Percentiles rank a stretch among this genome's conserved stretches.
phyloP scores from a whole-genome alignment of 2,113 vertebrate genomes.

The Phycodurus eques region DNA sequence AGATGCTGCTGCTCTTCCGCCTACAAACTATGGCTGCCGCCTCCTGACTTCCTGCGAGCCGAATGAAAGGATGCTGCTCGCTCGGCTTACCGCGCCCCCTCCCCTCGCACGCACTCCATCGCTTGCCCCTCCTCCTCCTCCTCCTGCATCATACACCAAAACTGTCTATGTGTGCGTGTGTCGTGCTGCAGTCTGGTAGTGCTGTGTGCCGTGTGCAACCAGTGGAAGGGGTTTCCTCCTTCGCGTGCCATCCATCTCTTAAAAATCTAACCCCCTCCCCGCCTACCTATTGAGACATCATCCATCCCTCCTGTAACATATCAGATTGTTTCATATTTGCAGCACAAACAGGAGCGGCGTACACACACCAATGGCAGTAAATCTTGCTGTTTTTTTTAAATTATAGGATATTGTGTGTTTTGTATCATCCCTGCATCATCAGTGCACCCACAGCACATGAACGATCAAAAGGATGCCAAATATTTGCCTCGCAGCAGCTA shows the following conservation, averaged over 20 bases:
- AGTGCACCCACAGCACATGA: background rate
- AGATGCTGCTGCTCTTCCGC: conserved; percentile 47
- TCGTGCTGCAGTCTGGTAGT: conserved; percentile 57
- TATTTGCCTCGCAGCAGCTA: background rate
- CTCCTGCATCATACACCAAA: conserved; percentile 61
- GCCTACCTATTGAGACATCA: background rate
- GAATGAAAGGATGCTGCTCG: conserved; percentile 65
- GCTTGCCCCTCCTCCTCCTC: conserved; percentile 43
- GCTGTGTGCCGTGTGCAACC: conserved; percentile 66
- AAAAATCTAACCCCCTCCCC: background rate
- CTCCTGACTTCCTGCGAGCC: conserved; percentile 51
- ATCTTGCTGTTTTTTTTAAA: background rate
- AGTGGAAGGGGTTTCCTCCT: conserved; percentile 65
- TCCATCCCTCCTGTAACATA: background rate
- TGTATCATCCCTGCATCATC: conserved; percentile 1
- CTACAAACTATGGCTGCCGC: conserved; percentile 44
- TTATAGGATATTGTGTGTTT: background rate
- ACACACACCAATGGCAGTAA: background rate
- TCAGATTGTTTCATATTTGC: background rate
- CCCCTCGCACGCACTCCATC: conserved; percentile 20
- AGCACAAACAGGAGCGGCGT: background rate
- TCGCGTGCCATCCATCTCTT: conserved; percentile 8
- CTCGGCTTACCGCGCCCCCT: conserved; percentile 46
- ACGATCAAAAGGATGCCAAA: background rate
- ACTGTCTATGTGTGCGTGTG: conserved; percentile 27